A percentile compares a stretch with the other conserved stretches of the same genome.
Evolutionary conservation across 2,888 invertebrate species (phyloP).

Genomic region (Aelia acuminata): DNA sequence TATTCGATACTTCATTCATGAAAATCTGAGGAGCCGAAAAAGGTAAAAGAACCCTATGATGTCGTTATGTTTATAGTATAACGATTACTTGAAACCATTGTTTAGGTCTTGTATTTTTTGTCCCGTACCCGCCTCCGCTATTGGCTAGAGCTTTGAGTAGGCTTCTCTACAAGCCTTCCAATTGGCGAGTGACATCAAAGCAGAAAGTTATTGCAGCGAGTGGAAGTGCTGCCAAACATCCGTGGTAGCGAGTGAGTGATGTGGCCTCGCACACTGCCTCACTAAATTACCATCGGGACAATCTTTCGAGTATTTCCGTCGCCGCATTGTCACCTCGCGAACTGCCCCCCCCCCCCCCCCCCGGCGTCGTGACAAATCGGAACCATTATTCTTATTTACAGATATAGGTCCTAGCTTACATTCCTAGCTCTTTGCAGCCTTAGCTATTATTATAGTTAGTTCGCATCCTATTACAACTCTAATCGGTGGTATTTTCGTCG

Average conservation of each 20-base stretch:
- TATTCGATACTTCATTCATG: too few species aligned
- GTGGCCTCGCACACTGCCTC: not conserved
- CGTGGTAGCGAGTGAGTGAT: not conserved
- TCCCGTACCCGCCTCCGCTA: not conserved
- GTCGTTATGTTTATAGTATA: too few species aligned
- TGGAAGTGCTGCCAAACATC: not conserved
- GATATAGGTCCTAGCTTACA: not conserved
- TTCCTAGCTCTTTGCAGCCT: not conserved
- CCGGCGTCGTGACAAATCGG: not conserved
- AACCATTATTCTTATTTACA: slow-evolving; percentile 7
- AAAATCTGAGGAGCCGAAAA: too few species aligned
- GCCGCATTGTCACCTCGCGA: slow-evolving; percentile 13
- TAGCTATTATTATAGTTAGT: slow-evolving; percentile 9
- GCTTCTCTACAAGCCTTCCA: not conserved
- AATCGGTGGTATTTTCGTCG: not conserved
- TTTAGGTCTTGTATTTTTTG: too few species aligned
- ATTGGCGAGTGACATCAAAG: not conserved
- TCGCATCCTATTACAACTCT: not conserved
- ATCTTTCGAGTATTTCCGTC: slow-evolving; percentile 1
- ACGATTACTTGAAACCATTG: too few species aligned
- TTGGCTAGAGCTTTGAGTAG: not conserved
- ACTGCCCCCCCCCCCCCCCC: not conserved
- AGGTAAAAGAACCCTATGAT: too few species aligned
- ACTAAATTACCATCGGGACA: slow-evolving; percentile 7
- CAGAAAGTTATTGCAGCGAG: not conserved